Evolutionary conservation across 2,888 invertebrate species (phyloP).

Genomic region (Lithophane leautieri): DNA sequence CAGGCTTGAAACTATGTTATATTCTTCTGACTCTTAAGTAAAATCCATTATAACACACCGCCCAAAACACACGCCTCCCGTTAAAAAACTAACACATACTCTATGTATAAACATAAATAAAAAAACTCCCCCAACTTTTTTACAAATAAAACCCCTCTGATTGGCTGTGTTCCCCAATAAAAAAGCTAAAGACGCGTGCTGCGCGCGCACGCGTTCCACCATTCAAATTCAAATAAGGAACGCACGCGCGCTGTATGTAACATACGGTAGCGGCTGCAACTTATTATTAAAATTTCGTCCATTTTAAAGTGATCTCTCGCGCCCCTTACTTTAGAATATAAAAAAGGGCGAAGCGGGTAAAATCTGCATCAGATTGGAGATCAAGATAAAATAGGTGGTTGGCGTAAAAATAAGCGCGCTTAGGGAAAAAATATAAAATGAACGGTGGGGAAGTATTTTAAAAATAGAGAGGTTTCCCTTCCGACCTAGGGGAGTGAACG

Average conservation of each 20-base stretch:
- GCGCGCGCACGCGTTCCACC: conserved; percentile 81
- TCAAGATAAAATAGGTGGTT: conserved; percentile 72
- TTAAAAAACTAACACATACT: conserved; percentile 74
- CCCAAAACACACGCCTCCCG: conserved; percentile 75
- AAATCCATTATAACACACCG: conserved; percentile 25
- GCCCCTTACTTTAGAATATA: conserved; percentile 18
- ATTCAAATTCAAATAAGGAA: conserved; percentile 86
- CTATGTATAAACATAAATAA: conserved; percentile 66
- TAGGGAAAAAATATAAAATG: conserved; percentile 88
- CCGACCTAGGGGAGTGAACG: conserved; percentile 82
- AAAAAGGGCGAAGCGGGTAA: conserved; percentile 14
- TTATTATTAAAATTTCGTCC: conserved; percentile 83
- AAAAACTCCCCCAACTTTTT: conserved; percentile 88
- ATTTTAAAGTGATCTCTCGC: conserved; percentile 73
- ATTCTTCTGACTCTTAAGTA: conserved; percentile 1
- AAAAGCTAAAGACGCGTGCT: conserved; percentile 88
- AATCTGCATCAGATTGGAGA: conserved; percentile 41
- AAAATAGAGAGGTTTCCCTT: conserved; percentile 88
- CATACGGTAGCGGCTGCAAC: conserved; percentile 84
- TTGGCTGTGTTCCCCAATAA: conserved; percentile 85
- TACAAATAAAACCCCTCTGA: conserved; percentile 77
- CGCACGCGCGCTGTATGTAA: conserved; percentile 84
- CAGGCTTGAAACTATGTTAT: not conserved
- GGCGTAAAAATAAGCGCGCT: conserved; percentile 85
- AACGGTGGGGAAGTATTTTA: conserved; percentile 88